A percentile compares a stretch with the other conserved stretches of the same genome.
These are phyloP conservation scores for Agrochola lychnidis DNA, from an alignment of 2,888 invertebrate genomes.

Conservation along the genomic window DNA sequence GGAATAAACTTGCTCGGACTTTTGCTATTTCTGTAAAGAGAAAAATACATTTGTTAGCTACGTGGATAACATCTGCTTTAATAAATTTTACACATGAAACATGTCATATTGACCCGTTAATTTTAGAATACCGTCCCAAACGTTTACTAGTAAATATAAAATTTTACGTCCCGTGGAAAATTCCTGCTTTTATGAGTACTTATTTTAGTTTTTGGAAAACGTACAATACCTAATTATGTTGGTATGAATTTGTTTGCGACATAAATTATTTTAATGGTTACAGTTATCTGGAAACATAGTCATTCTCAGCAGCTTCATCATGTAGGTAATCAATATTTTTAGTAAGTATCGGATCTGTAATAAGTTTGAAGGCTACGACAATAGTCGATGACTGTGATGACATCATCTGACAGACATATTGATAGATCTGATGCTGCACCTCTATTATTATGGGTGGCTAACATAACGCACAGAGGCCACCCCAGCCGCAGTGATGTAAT, in stretches of 20 bases:
- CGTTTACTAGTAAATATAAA: constrained; percentile 79
- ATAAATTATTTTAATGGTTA: constrained; percentile 27
- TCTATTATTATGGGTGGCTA: constrained; percentile 73
- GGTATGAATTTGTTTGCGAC: constrained; percentile 21
- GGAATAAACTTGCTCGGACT: constrained; percentile 99
- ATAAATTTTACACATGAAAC: constrained; percentile 79
- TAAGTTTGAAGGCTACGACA: constrained; percentile 64
- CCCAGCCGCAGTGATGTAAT: constrained; percentile 63
- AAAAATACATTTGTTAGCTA: constrained; percentile 68
- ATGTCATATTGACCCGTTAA: constrained; percentile 78
- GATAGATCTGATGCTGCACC: constrained; percentile 75
- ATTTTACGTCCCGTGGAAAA: constrained; percentile 77
- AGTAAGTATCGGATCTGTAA: constrained; percentile 53
- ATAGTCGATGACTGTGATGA: constrained; percentile 71
- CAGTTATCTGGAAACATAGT: constrained; percentile 23
- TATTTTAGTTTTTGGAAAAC: constrained; percentile 66
- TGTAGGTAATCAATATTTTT: constrained; percentile 56
- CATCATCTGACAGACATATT: constrained; percentile 77
- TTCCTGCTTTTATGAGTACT: constrained; percentile 68
- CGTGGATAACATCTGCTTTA: constrained; percentile 71
- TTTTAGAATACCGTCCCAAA: constrained; percentile 78
- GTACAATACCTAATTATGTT: constrained; percentile 51
- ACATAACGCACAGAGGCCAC: constrained; percentile 67
- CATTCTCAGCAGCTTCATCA: constrained; percentile 10
- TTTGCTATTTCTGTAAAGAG: constrained; percentile 98